phyloP scores from a whole-genome alignment of 1,140 invertebrate genomes.

The Penaeus chinensis region DNA sequence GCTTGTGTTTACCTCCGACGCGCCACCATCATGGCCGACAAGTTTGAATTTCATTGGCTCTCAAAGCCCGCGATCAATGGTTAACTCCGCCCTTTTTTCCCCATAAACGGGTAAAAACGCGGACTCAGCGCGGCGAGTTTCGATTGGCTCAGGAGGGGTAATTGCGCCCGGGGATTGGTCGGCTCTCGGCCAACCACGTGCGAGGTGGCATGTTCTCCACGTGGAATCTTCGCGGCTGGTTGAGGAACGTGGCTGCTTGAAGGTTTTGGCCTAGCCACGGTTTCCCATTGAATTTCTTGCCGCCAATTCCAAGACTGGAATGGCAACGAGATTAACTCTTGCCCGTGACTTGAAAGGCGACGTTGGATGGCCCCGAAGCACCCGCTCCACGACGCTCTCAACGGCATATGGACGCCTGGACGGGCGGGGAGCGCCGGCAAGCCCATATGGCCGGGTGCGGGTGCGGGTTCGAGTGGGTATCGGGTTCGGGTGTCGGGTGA shows the following conservation, averaged over 20 bases:
- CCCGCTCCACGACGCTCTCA: background rate
- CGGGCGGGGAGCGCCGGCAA: too few relatives aligned
- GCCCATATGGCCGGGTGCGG: too few relatives aligned
- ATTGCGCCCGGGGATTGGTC: background rate
- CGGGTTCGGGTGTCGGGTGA: too few relatives aligned
- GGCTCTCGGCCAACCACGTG: background rate
- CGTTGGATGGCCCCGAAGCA: slow-evolving; percentile 28
- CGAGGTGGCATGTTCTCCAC: slow-evolving; percentile 9
- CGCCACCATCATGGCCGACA: slow-evolving; percentile 38
- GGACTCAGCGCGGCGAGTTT: background rate
- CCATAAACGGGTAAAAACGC: slow-evolving; percentile 43
- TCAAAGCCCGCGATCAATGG: slow-evolving; percentile 43
- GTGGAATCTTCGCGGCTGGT: background rate
- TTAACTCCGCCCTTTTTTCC: slow-evolving; percentile 38
- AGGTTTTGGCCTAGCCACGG: slow-evolving; percentile 6
- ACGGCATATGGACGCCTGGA: too few relatives aligned
- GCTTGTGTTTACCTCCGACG: slow-evolving; percentile 29
- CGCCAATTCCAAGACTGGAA: slow-evolving; percentile 45
- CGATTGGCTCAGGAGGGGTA: background rate
- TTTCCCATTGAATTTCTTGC: slow-evolving; percentile 45
- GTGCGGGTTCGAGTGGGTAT: too few relatives aligned
- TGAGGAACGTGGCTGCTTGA: slow-evolving; percentile 1
- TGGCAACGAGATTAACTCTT: slow-evolving; percentile 47
- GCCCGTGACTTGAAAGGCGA: slow-evolving; percentile 39
- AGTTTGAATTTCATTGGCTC: slow-evolving; percentile 48